Evolutionary conservation across 2,113 vertebrate species (phyloP), one percentile per base, ranked within the genome.

Genomic region (Dermatemys mawii): DNA sequence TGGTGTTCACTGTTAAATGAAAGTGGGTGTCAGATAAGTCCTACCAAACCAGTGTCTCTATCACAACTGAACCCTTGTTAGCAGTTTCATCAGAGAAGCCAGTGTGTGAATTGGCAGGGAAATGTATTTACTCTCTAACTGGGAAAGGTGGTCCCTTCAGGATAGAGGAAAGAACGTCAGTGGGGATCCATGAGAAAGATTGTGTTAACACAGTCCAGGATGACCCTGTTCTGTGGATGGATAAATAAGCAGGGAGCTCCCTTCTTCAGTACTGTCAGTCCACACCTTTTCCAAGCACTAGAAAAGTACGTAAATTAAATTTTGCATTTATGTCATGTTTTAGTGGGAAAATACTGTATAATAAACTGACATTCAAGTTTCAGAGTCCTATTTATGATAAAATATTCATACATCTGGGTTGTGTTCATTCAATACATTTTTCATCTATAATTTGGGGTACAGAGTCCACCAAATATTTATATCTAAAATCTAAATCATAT

Each of bases 331-430:
- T 57, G 80, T 93, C 86, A 83, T 90, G 93, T 55, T 90, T 86
- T 51, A 41, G 53, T 11, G 10, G 83, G 29, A 12, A 4, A 75
- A 95, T 93, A 93, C 35, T 93, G 79, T 93, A 95, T 94, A 94
- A 97, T 93, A 96, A 97, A 96, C 93, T 94, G 95, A 88, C 88
- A 97, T 95, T 96, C 94, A 94, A 97, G 93, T 97, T 96, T 90
- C 91, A 95, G 88, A 94, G 94, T 81, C 94, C 90, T 95, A 96
- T 96, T 97, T 95, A 94, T 93, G 94, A 96, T 97, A 96, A 97
- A 97, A 97, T 87, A 97, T 96, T 97, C 95, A 97, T 95, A 90
- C 0, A 80, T 49, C 90, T 89, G 92, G 90, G 96, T 90, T 94
- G 95, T 88, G 85, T 89, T 95, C 95, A 82, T 90, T 93, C 91